Conservation (phyloP, 2,113 vertebrate species). For the Crypturellus undulatus region DNA sequence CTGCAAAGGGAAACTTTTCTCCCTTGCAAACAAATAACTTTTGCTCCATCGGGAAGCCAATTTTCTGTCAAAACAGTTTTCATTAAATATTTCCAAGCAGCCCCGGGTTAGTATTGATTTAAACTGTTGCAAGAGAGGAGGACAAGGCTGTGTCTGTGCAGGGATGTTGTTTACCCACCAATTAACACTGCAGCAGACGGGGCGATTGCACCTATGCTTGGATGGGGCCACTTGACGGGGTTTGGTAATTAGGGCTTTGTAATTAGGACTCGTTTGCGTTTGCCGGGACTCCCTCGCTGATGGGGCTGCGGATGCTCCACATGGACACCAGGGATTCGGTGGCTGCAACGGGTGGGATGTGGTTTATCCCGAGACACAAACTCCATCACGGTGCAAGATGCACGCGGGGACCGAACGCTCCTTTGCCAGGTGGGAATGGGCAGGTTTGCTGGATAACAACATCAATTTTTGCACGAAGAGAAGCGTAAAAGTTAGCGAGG, state of each 20-base stretch:
- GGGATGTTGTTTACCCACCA: slow-evolving; percentile 50
- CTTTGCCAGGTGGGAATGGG: neutral
- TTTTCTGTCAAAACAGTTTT: slow-evolving; percentile 71
- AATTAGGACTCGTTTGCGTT: no score
- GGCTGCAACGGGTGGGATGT: no score
- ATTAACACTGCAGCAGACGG: slow-evolving; percentile 53
- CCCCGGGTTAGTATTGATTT: slow-evolving; percentile 62
- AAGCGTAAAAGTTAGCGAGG: neutral
- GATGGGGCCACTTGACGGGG: neutral
- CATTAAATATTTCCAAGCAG: slow-evolving; percentile 67
- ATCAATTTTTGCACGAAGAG: no score
- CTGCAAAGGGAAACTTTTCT: neutral
- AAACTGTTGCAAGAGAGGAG: slow-evolving; percentile 54
- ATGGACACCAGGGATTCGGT: no score
- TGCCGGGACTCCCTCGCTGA: no score
- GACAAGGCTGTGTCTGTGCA: slow-evolving; percentile 53
- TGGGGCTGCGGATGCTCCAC: no score
- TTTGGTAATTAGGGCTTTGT: no score
- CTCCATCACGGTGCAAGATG: no score
- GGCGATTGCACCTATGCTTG: neutral
- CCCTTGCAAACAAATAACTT: neutral
- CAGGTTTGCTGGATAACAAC: neutral
- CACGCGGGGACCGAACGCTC: no score
- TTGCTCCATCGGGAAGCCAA: slow-evolving; percentile 60
- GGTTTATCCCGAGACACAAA: no score